Conservation (phyloP, 1,140 invertebrate genomes). For the Zelostemma sp. region DNA sequence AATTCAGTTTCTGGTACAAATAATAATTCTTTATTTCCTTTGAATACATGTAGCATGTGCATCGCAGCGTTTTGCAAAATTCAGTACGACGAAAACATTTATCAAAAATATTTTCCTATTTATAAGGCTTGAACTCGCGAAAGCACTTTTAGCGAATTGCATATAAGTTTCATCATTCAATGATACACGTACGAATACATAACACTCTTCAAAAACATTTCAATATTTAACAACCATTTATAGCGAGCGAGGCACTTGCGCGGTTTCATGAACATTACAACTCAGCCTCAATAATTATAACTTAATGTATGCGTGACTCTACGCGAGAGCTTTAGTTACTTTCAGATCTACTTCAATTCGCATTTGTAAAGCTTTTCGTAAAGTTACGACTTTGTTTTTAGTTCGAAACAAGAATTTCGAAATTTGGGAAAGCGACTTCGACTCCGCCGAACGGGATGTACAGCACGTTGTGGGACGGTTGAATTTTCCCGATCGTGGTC, state of each 20-base stretch:
- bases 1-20: too few species aligned
- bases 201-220: neutral
- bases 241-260: neutral
- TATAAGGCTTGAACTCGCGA: too few species aligned
- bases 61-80: too few species aligned
- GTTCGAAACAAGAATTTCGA: conserved; percentile 76
- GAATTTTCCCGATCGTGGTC: conserved; percentile 80
- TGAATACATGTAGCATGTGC: too few species aligned
- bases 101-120: too few species aligned
- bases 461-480: conserved; percentile 77
- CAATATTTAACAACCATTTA: neutral
- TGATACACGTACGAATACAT: too few species aligned
- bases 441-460: conserved; percentile 82
- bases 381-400: conserved; percentile 6
- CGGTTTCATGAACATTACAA: neutral
- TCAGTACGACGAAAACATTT: too few species aligned
- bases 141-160: neutral
- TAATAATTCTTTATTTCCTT: too few species aligned
- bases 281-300: neutral
- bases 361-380: conserved; percentile 1
- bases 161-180: too few species aligned
- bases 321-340: neutral
- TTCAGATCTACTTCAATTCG: conserved; percentile 2
- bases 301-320: neutral
- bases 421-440: conserved; percentile 80